phyloP scores from a whole-genome alignment of 2,888 invertebrate genomes.

The Liopterus haemorrhoidalis region DNA sequence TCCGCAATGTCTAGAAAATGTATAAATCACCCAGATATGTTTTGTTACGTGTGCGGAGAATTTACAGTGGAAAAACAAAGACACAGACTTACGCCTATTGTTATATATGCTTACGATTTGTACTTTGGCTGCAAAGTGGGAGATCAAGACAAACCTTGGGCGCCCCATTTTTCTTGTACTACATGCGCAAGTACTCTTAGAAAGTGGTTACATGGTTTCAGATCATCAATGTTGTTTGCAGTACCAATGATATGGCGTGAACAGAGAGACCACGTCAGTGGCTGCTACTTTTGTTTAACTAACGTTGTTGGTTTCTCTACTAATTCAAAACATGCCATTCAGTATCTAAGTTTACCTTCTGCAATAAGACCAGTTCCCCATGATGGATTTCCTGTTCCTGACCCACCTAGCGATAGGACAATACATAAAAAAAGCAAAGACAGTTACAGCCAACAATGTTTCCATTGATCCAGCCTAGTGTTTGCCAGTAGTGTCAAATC shows the following conservation, averaged over 20 bases:
- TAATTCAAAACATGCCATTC: too few species aligned
- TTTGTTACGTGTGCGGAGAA: slow-evolving; percentile 10
- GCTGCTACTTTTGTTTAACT: slow-evolving; percentile 36
- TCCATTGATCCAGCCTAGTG: too few species aligned
- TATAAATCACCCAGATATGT: too few species aligned
- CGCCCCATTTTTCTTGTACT: slow-evolving; percentile 21
- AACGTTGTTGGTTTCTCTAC: too few species aligned
- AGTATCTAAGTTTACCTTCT: too few species aligned
- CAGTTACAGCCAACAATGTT: too few species aligned
- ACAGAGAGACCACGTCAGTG: slow-evolving; percentile 33
- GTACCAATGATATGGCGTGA: slow-evolving; percentile 34
- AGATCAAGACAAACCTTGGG: slow-evolving; percentile 23
- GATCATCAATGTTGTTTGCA: slow-evolving; percentile 28
- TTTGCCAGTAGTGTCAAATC: too few species aligned
- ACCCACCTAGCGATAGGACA: too few species aligned
- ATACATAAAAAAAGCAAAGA: too few species aligned
- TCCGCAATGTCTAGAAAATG: too few species aligned
- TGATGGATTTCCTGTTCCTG: too few species aligned
- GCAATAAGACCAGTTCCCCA: too few species aligned
- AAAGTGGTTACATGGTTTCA: slow-evolving; percentile 21
- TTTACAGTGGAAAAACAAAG: slow-evolving; percentile 1
- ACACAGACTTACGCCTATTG: neutral
- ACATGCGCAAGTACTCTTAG: slow-evolving; percentile 16
- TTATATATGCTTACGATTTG: slow-evolving; percentile 21
- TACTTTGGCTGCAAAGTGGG: slow-evolving; percentile 33